Conservation (phyloP, 53 echinoderm and acorn worm genomes). For the Echinometra lucunter region DNA sequence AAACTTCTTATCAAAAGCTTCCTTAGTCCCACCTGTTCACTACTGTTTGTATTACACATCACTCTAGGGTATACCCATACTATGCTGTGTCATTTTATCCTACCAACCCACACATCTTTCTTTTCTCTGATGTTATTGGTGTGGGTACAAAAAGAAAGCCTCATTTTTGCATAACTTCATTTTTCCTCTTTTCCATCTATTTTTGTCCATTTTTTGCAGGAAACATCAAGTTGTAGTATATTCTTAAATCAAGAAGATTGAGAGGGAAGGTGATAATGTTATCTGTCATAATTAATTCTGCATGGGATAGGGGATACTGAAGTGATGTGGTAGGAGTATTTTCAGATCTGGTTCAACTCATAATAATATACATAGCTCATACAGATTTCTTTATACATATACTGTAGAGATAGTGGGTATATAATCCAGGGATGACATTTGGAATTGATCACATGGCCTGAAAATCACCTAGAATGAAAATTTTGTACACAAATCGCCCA, state of each 20-base stretch:
- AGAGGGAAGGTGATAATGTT: slow-evolving; percentile 29
- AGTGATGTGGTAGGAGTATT: not conserved
- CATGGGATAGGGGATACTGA: not conserved
- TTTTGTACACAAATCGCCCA: too few relatives aligned
- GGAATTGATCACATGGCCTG: too few relatives aligned
- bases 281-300: slow-evolving; percentile 1
- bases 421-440: too few relatives aligned
- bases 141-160: slow-evolving; percentile 28
- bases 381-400: not conserved
- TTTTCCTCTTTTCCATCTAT: slow-evolving; percentile 41
- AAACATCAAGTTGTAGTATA: not conserved
- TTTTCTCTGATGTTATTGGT: not conserved
- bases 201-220: slow-evolving; percentile 21
- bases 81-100: slow-evolving; percentile 40
- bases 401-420: not conserved
- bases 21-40: slow-evolving; percentile 26
- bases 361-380: not conserved
- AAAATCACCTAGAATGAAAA: too few relatives aligned
- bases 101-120: not conserved
- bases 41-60: slow-evolving; percentile 40
- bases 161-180: slow-evolving; percentile 29
- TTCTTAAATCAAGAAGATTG: slow-evolving; percentile 3
- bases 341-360: not conserved
- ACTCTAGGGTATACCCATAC: slow-evolving; percentile 38
- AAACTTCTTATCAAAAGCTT: not conserved